A percentile compares a stretch with the other conserved stretches of the same genome.
Conservation (phyloP, 2,113 vertebrate genomes). For the Mystacornis crossleyi region DNA sequence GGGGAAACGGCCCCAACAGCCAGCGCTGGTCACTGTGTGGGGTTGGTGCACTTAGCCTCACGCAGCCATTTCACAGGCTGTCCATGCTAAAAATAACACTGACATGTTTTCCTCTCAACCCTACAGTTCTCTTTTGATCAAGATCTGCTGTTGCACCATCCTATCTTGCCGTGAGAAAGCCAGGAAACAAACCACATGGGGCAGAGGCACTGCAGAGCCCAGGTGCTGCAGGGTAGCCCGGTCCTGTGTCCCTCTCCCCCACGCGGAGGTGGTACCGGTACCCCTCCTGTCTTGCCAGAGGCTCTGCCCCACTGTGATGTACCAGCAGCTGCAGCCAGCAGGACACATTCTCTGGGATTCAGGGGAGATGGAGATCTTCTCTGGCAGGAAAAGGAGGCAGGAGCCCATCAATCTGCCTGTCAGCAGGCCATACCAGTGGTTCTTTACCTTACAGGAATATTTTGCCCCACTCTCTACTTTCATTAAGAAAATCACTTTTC, state of each 20-base stretch:
- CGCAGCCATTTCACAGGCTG: not conserved
- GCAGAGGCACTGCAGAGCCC: not conserved
- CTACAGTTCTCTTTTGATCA: not conserved
- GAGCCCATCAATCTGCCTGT: not conserved
- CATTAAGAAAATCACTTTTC: not conserved
- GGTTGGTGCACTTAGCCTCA: not conserved
- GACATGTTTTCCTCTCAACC: not conserved
- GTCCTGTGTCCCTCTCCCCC: accelerated
- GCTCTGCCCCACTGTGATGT: not conserved
- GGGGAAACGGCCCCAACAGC: not conserved
- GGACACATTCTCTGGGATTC: not conserved
- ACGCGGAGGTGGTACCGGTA: accelerated
- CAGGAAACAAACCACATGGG: accelerated
- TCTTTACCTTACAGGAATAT: not conserved
- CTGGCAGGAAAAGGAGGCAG: not conserved
- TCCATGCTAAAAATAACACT: not conserved
- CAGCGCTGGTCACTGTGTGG: not conserved
- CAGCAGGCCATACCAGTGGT: not conserved
- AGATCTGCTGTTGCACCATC: not conserved
- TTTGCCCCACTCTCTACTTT: not conserved
- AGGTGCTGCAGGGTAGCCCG: accelerated
- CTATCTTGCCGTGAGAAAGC: not conserved
- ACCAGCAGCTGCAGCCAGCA: not conserved
- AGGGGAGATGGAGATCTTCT: not conserved
- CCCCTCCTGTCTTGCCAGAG: not conserved